These are phyloP conservation scores for Scleropages formosus DNA, from an alignment of 2,797 vertebrate genomes.

Conservation along the genomic window DNA sequence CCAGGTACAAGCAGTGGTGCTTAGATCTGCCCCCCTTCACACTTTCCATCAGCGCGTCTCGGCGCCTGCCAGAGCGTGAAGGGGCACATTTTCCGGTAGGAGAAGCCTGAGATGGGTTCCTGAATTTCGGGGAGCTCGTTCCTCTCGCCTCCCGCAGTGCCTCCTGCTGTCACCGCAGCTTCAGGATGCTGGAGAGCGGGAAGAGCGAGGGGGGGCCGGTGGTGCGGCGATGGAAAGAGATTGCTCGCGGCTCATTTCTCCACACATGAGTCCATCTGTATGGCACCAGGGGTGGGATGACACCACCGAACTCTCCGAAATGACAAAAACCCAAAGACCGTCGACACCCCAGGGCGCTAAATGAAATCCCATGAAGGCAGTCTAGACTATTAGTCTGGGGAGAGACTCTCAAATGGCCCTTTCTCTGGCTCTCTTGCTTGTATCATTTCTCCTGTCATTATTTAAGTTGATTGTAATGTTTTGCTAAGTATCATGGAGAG, in stretches of 20 bases:
- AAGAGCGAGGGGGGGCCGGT: conserved; percentile 44
- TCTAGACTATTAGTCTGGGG: conserved; percentile 65
- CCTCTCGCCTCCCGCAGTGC: conserved; percentile 74
- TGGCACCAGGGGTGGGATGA: conserved; percentile 73
- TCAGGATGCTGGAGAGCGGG: conserved; percentile 55
- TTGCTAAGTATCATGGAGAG: conserved; percentile 46
- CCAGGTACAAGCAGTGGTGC: conserved; percentile 38
- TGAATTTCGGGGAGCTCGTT: conserved; percentile 65
- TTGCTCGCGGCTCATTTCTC: conserved; percentile 78
- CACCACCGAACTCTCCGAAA: conserved; percentile 70
- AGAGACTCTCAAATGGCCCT: conserved; percentile 52
- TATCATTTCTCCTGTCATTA: conserved; percentile 63
- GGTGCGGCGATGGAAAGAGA: conserved; percentile 47
- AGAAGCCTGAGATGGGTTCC: conserved; percentile 83
- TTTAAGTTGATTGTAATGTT: conserved; percentile 67
- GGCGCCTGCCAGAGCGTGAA: conserved; percentile 80
- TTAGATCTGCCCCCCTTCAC: conserved; percentile 49
- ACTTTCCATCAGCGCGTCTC: conserved; percentile 61
- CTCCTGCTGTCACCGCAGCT: conserved; percentile 71
- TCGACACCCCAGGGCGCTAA: conserved; percentile 69
- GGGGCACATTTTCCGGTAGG: conserved; percentile 91
- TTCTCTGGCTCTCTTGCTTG: conserved; percentile 52
- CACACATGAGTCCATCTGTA: conserved; percentile 78
- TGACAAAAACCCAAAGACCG: conserved; percentile 65
- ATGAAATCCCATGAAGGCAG: conserved; percentile 73